Percentiles rank a stretch among this genome's conserved stretches.
phyloP scores from a whole-genome alignment of 2,888 invertebrate genomes.

The Hirtodrosophila histrioides region DNA sequence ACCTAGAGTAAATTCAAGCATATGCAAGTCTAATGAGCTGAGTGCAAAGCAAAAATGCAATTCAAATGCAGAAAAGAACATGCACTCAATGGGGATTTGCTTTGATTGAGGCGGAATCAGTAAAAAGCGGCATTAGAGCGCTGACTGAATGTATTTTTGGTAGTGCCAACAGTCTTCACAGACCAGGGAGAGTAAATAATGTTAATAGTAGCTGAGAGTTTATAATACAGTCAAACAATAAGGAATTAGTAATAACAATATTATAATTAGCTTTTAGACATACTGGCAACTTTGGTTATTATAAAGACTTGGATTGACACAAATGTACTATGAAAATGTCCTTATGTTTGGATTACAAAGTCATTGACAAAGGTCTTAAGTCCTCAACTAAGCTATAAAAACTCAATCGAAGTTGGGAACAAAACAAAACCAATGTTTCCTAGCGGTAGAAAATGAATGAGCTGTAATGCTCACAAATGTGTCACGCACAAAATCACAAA shows the following conservation, averaged over 20 bases:
- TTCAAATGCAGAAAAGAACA: slow-evolving; percentile 33
- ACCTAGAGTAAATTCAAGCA: slow-evolving; percentile 40
- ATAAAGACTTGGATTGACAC: no score
- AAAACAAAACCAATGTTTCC: slow-evolving; percentile 16
- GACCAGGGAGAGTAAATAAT: background rate
- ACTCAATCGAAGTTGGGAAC: slow-evolving; percentile 3
- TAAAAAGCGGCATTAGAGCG: slow-evolving; percentile 25
- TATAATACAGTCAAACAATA: no score
- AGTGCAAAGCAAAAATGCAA: slow-evolving; percentile 24
- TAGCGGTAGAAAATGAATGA: slow-evolving; percentile 34
- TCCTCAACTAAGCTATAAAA: background rate
- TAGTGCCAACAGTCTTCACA: background rate
- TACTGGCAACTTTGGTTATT: no score
- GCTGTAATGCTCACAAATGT: slow-evolving; percentile 45
- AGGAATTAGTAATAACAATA: no score
- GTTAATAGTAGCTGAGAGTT: background rate
- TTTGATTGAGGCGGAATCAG: slow-evolving; percentile 37
- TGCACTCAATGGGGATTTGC: slow-evolving; percentile 47
- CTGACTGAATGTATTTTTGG: slow-evolving; percentile 12
- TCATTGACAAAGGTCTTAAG: background rate
- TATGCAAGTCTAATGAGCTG: slow-evolving; percentile 64
- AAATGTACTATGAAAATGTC: no score
- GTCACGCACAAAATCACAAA: slow-evolving; percentile 47
- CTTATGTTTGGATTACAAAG: background rate
- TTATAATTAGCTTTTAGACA: no score